Conservation (phyloP, 2,113 vertebrate species). For the Colossoma macropomum region DNA sequence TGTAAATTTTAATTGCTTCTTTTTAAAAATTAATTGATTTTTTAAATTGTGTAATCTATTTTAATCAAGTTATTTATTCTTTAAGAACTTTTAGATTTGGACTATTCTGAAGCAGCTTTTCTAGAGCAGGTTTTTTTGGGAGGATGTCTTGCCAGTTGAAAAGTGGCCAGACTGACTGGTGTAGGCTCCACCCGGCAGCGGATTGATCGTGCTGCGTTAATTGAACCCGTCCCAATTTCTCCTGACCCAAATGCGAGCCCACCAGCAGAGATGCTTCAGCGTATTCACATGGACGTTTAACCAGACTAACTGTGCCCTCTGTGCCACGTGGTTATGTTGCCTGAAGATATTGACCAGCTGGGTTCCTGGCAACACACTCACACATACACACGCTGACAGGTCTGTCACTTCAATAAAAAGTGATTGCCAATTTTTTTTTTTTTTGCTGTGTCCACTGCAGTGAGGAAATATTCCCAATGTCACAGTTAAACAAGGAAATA, state of each 20-base stretch:
- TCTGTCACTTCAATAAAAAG: conserved; percentile 5
- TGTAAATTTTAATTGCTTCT: no score
- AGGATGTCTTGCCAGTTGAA: conserved; percentile 17
- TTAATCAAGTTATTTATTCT: no score
- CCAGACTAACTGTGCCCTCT: conserved; percentile 37
- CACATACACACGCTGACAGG: background rate
- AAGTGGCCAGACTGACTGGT: background rate
- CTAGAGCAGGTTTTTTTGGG: background rate
- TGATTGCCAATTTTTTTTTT: background rate
- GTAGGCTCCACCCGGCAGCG: conserved; percentile 4
- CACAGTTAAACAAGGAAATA: background rate
- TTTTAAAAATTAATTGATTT: no score
- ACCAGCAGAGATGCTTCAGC: conserved; percentile 50
- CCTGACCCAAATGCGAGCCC: conserved; percentile 61
- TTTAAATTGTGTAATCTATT: no score
- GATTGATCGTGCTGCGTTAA: conserved; percentile 46
- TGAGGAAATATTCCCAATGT: background rate
- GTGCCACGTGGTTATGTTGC: conserved; percentile 16
- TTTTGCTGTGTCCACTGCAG: background rate
- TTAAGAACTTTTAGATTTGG: background rate
- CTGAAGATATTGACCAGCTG: conserved; percentile 30
- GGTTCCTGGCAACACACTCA: conserved; percentile 10
- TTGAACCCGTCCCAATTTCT: conserved; percentile 53
- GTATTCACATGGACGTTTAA: conserved; percentile 48
- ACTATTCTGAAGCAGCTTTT: background rate